Conservation (phyloP, 2,113 vertebrate species). For the Microtus pennsylvanicus region DNA sequence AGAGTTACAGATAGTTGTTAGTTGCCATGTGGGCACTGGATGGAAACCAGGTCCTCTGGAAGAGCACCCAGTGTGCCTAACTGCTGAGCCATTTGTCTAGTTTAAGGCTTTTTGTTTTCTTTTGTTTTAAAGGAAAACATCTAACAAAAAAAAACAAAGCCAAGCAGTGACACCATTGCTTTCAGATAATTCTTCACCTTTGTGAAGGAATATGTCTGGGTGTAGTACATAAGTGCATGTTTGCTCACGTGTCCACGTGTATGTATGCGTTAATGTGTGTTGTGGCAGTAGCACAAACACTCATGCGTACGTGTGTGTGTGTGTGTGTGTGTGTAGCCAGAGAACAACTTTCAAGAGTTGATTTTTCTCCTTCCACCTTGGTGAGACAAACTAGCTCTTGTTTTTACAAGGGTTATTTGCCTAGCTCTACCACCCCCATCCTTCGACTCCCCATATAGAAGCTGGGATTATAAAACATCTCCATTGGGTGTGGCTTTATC, state of each 20-base stretch:
- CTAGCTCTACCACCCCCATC: neutral
- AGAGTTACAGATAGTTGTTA: neutral
- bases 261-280: neutral
- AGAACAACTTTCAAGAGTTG: neutral
- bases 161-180: neutral
- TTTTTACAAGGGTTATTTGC: neutral
- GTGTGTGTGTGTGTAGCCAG: too few relatives aligned
- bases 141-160: neutral
- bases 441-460: too few relatives aligned
- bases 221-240: neutral
- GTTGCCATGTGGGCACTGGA: neutral
- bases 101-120: neutral
- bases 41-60: neutral
- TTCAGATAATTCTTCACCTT: neutral
- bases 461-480: neutral
- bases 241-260: neutral
- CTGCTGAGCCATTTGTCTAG: neutral
- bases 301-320: neutral
- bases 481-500: too few relatives aligned
- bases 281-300: too few relatives aligned
- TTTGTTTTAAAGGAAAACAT: neutral
- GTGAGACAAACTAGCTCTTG: neutral
- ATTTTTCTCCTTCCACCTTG: neutral
- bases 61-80: neutral
- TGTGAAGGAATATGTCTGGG: neutral